phyloP scores from a whole-genome alignment of 2,797 vertebrate genomes.

The Acipenser ruthenus region DNA sequence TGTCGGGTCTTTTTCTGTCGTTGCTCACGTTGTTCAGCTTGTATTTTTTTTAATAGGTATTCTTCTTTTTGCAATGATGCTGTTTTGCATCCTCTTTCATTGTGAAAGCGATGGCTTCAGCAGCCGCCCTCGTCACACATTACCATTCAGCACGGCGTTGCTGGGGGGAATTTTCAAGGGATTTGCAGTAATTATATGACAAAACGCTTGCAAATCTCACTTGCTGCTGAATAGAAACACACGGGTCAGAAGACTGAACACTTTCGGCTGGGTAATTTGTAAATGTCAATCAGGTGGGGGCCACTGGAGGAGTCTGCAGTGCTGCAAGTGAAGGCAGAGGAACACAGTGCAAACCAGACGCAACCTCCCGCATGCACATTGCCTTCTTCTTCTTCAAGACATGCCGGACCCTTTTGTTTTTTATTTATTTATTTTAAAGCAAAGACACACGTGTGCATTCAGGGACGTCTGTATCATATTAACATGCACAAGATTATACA shows the following conservation, averaged over 20 bases:
- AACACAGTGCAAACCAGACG: conserved; percentile 38
- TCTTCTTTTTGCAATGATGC: conserved; percentile 18
- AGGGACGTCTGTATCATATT: too few species aligned
- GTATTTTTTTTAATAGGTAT: neutral
- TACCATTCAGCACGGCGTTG: conserved; percentile 77
- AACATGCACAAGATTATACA: too few species aligned
- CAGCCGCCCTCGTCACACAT: conserved; percentile 66
- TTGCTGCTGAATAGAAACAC: conserved; percentile 88
- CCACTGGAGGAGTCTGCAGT: conserved; percentile 60
- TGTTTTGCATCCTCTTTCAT: conserved; percentile 56
- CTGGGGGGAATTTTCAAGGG: conserved; percentile 88
- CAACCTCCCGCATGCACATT: conserved; percentile 67
- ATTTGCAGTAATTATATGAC: conserved; percentile 99
- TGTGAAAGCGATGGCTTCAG: conserved; percentile 42
- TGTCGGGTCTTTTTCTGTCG: too few species aligned
- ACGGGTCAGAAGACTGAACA: conserved; percentile 91
- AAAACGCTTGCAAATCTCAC: conserved; percentile 93
- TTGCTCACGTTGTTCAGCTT: too few species aligned
- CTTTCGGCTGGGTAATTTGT: conserved; percentile 96
- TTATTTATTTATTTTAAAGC: conserved; percentile 13
- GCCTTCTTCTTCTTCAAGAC: conserved; percentile 29
- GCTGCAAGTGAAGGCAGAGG: conserved; percentile 32
- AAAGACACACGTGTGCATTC: neutral
- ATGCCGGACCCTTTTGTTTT: conserved; percentile 25
- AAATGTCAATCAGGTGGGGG: conserved; percentile 94